These are phyloP conservation scores for Gopherus flavomarginatus DNA, from an alignment of 2,113 vertebrate species.

Conservation along the genomic window DNA sequence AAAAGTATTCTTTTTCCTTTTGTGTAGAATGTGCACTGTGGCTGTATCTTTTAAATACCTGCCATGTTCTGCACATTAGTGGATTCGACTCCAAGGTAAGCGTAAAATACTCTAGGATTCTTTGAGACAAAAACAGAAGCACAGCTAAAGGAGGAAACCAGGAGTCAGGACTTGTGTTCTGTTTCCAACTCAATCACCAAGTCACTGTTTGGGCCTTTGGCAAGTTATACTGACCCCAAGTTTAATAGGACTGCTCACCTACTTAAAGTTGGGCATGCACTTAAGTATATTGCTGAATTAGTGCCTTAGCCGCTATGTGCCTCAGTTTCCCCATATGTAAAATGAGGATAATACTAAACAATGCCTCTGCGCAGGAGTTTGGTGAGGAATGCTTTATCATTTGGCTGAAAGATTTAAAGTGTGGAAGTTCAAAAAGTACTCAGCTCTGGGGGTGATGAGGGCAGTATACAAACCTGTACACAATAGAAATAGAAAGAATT, in stretches of 20 bases:
- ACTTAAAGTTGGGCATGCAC: background rate
- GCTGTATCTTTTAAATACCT: background rate
- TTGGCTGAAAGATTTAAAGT: background rate
- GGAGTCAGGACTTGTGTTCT: background rate
- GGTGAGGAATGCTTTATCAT: background rate
- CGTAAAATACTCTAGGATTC: accelerated
- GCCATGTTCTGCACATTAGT: background rate
- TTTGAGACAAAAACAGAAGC: background rate
- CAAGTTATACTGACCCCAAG: background rate
- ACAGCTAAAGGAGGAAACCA: background rate
- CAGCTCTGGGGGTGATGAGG: background rate
- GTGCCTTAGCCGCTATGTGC: background rate
- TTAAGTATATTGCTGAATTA: background rate
- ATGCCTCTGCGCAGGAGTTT: background rate
- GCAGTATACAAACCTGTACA: background rate
- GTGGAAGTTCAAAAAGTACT: background rate
- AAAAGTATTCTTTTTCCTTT: background rate
- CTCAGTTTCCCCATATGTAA: background rate
- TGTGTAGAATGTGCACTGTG: background rate
- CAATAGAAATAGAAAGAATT: background rate
- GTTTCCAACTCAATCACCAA: background rate
- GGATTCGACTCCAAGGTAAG: background rate
- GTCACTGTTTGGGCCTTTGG: background rate
- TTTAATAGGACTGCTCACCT: background rate
- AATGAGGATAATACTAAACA: background rate